Base-by-base conservation (phyloP, 2,888 invertebrate genomes). In the Cryptocephalus moraei region DNA sequence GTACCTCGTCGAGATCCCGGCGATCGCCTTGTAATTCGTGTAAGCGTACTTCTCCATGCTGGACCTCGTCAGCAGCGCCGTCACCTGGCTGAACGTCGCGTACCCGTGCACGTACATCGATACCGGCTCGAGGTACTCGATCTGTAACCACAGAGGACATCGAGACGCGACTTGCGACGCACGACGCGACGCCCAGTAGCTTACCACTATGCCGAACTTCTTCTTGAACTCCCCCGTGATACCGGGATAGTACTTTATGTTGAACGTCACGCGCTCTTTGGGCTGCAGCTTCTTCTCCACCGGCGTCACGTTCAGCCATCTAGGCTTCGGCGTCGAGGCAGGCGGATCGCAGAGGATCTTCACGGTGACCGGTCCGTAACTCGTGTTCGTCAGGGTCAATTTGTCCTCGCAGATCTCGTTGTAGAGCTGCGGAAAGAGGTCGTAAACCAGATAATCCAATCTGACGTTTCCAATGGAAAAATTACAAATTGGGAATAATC, bases 1-100 rank as follows among this genome's bases (percentile, higher is more conserved):
- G 42, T 55, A 59, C n/a, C 48, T 44, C 8, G 51, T 42, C 2
- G 55, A 55, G 11, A 58, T 44, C 32, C 48, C 50, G 6, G 53
- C 49, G 9, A 60, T 48, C 32, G 57, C 59, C 4, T 43, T 45
- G 44, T 62, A 62, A 33, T 38, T 38, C 12, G 6, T 6, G 22
- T 22, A 6, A 6, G 2, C 22, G 22, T 22, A 22, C 22, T 22
- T 6, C 22, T 22, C 6, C 22, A 22, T 22, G 2, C 65, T 60
- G 9, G 72, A 70, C 49, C 77, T 72, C 9, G 72, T 73, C 14
- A 79, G 59, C 39, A 67, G 66, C 31, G 79, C 61, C 59, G 75
- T 77, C 32, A 80, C 63, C 70, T 82, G 82, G 3, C 80, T 76
- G 49, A 78, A 72, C 2, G 76, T 75, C 9, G 77, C 79, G 66